These are phyloP conservation scores for Papilio polytes DNA, from an alignment of 1,140 invertebrate genomes.

Conservation along the genomic window DNA sequence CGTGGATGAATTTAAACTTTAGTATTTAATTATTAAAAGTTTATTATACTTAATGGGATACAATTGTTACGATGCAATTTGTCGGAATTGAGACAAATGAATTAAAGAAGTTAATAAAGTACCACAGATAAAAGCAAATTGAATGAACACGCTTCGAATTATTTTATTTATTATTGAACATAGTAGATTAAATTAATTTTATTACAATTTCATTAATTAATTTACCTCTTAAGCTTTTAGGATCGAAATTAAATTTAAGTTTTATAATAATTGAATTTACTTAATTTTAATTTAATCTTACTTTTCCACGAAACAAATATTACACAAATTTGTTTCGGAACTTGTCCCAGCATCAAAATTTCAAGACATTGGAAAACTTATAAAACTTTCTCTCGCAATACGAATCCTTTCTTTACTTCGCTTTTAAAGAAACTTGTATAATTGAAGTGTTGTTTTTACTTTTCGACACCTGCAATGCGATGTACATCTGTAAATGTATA, in stretches of 20 bases:
- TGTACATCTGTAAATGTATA: background rate
- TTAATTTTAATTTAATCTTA: background rate
- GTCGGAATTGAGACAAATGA: too few relatives aligned
- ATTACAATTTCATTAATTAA: too few relatives aligned
- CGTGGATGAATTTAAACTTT: background rate
- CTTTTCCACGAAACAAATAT: background rate
- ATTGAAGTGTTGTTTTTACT: constrained; percentile 24
- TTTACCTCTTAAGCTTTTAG: background rate
- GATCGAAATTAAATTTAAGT: background rate
- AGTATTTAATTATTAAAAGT: background rate
- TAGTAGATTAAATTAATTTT: too few relatives aligned
- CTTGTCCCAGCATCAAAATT: constrained; percentile 1
- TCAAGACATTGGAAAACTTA: constrained; percentile 26
- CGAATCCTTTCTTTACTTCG: constrained; percentile 5
- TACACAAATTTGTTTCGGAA: background rate
- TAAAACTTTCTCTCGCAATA: constrained; percentile 1
- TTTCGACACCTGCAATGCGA: constrained; percentile 3
- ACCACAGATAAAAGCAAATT: too few relatives aligned
- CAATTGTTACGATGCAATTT: background rate
- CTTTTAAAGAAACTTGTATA: constrained; percentile 14
- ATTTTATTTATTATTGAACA: too few relatives aligned
- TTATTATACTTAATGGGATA: background rate
- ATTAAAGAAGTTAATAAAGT: too few relatives aligned
- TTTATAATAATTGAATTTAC: background rate
- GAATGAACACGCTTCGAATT: too few relatives aligned